A percentile compares a stretch with the other conserved stretches of the same genome.
These are phyloP conservation scores for Cryptocheilus praepositus DNA, from an alignment of 2,888 invertebrate species.

Conservation along the genomic window DNA sequence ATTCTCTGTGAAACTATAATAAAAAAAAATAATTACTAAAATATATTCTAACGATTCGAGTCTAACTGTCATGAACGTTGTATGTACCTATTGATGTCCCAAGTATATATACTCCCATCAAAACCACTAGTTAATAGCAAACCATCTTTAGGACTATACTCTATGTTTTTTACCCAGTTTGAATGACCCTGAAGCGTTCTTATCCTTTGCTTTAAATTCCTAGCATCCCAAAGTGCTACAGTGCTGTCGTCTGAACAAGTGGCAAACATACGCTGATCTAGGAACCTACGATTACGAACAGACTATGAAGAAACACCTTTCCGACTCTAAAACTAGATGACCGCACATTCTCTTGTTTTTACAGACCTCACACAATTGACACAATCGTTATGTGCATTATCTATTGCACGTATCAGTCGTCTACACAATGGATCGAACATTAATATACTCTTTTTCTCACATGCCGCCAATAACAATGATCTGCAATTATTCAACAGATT, in stretches of 20 bases:
- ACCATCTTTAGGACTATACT: slow-evolving; percentile 90
- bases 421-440: slow-evolving; percentile 92
- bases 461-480: slow-evolving; percentile 90
- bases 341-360: background rate
- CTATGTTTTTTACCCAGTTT: slow-evolving; percentile 97
- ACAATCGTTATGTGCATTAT: slow-evolving; percentile 90
- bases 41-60: background rate
- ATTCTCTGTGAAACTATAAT: slow-evolving; percentile 81
- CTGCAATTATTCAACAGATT: slow-evolving; percentile 73
- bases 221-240: slow-evolving; percentile 94
- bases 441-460: slow-evolving; percentile 91
- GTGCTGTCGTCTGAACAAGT: slow-evolving; percentile 96
- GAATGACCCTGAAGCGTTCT: slow-evolving; percentile 90
- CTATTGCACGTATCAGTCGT: slow-evolving; percentile 83
- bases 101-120: slow-evolving; percentile 94
- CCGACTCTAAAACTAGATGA: background rate
- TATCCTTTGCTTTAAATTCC: slow-evolving; percentile 86
- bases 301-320: background rate
- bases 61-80: background rate
- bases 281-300: slow-evolving; percentile 80
- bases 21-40: slow-evolving; percentile 6
- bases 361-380: slow-evolving; percentile 94
- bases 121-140: slow-evolving; percentile 93
- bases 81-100: slow-evolving; percentile 90
- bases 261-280: slow-evolving; percentile 91